Percentiles rank a stretch among this genome's conserved stretches.
phyloP scores from a whole-genome alignment of 2,797 vertebrate genomes.

The Todus mexicanus region DNA sequence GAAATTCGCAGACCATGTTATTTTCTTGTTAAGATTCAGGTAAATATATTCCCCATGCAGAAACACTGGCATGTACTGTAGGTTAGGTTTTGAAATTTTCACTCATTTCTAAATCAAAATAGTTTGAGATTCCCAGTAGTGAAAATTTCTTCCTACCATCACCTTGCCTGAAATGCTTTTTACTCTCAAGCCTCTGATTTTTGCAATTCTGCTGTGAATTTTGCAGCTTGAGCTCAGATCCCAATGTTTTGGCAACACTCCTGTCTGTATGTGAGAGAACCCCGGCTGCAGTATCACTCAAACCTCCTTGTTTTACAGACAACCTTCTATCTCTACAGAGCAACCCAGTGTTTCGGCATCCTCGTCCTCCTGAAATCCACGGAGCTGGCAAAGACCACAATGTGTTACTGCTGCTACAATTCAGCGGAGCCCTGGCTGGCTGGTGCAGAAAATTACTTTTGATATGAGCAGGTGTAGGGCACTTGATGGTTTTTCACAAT shows the following conservation, averaged over 20 bases:
- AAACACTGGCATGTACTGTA: neutral
- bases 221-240: conserved; percentile 15
- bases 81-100: neutral
- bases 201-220: conserved; percentile 7
- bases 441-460: neutral
- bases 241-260: conserved; percentile 8
- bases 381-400: neutral
- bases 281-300: neutral
- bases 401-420: neutral
- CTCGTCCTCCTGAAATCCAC: neutral
- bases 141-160: neutral
- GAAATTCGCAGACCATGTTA: neutral
- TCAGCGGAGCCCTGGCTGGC: neutral
- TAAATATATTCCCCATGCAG: neutral
- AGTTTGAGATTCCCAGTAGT: neutral
- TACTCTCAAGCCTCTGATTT: neutral
- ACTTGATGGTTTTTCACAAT: neutral
- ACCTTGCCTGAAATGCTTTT: neutral
- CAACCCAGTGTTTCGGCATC: neutral
- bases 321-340: neutral
- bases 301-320: neutral
- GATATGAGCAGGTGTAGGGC: neutral
- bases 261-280: neutral
- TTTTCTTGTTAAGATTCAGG: neutral
- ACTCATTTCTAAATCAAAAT: neutral